Percentiles rank a stretch among this genome's conserved stretches.
Evolutionary conservation across 2,888 invertebrate species (phyloP).

Genomic region (Apotomis capreana): DNA sequence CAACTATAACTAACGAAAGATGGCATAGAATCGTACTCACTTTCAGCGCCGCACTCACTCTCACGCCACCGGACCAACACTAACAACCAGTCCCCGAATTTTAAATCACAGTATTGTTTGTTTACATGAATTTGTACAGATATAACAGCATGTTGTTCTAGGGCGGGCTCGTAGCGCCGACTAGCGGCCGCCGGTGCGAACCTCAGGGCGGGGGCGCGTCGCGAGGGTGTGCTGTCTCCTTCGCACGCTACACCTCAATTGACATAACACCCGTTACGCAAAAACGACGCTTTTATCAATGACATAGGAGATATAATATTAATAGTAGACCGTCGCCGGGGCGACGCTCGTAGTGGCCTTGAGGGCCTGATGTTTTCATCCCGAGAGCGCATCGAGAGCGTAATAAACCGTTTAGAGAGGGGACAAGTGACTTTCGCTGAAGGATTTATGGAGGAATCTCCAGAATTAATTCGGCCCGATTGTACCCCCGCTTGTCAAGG

Average conservation of each 20-base stretch:
- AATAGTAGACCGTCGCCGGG: conserved; percentile 47
- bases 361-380: conserved; percentile 81
- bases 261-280: conserved; percentile 68
- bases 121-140: conserved; percentile 73
- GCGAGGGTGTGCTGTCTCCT: conserved; percentile 63
- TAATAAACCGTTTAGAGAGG: conserved; percentile 81
- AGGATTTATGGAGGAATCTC: conserved; percentile 79
- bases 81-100: conserved; percentile 49
- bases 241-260: conserved; percentile 68
- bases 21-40: conserved; percentile 39
- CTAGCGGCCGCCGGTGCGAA: conserved; percentile 72
- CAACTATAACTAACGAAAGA: not conserved
- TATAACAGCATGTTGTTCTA: conserved; percentile 69
- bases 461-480: conserved; percentile 76
- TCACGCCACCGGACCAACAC: conserved; percentile 44
- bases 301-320: conserved; percentile 74
- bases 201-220: conserved; percentile 64
- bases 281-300: conserved; percentile 80
- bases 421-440: conserved; percentile 76
- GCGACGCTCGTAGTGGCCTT: conserved; percentile 74
- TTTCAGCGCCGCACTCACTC: conserved; percentile 40
- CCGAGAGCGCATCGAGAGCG: conserved; percentile 77
- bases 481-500: conserved; percentile 59
- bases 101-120: conserved; percentile 69
- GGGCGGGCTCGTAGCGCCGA: conserved; percentile 78